These are phyloP conservation scores for Drosophila borborema DNA, from an alignment of 2,888 invertebrate species.

Conservation along the genomic window DNA sequence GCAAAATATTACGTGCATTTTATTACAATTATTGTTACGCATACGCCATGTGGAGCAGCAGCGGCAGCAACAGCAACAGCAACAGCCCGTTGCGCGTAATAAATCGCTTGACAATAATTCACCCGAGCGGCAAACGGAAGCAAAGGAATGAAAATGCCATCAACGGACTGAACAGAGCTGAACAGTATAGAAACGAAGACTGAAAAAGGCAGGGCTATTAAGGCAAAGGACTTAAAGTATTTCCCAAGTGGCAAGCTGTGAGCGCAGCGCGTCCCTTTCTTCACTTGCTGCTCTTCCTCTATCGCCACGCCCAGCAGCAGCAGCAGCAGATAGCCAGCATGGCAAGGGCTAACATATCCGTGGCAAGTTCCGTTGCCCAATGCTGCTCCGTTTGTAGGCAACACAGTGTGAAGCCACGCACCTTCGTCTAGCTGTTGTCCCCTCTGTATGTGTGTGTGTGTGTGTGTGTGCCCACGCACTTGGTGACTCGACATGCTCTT, in stretches of 20 bases:
- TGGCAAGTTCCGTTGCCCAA: slow-evolving; percentile 45
- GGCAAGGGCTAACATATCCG: slow-evolving; percentile 34
- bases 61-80: slow-evolving; percentile 30
- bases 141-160: slow-evolving; percentile 32
- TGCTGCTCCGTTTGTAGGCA: slow-evolving; percentile 36
- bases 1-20: slow-evolving; percentile 58
- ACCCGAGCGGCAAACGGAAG: slow-evolving; percentile 29
- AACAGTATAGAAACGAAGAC: slow-evolving; percentile 17
- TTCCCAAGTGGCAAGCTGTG: slow-evolving; percentile 64
- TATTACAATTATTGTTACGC: slow-evolving; percentile 75
- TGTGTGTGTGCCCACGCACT: slow-evolving; percentile 20
- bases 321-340: slow-evolving; percentile 22
- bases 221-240: slow-evolving; percentile 74
- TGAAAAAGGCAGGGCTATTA: slow-evolving; percentile 63
- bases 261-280: slow-evolving; percentile 17
- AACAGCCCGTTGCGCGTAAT: slow-evolving; percentile 59
- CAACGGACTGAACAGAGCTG: slow-evolving; percentile 1
- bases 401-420: slow-evolving; percentile 52
- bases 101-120: slow-evolving; percentile 78
- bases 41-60: slow-evolving; percentile 72
- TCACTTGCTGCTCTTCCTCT: not conserved
- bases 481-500: slow-evolving; percentile 72
- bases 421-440: slow-evolving; percentile 17
- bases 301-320: slow-evolving; percentile 10
- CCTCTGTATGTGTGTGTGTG: not conserved